Conservation (phyloP, 2,113 vertebrate genomes). For the Ictalurus furcatus region DNA sequence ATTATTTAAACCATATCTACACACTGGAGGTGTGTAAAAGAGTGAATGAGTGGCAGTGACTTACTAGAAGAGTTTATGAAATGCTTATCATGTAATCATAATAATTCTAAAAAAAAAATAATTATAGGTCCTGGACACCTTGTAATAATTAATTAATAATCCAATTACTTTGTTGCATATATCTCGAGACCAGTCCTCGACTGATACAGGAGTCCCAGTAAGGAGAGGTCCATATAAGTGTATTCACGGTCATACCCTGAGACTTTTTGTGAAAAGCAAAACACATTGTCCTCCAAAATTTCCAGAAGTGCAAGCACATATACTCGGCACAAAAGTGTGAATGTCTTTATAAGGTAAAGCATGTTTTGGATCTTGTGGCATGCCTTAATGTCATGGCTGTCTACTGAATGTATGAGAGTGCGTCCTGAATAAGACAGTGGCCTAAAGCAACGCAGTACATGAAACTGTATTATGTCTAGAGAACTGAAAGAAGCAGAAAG, state of each 20-base stretch:
- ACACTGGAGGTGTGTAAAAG: neutral
- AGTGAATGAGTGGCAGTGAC: neutral
- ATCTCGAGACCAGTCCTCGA: too few relatives aligned
- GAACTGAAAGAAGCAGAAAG: conserved; percentile 56
- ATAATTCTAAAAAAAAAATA: neutral
- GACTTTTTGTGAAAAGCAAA: conserved; percentile 5
- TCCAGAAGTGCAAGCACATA: conserved; percentile 18
- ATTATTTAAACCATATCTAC: neutral
- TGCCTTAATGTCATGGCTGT: conserved; percentile 46
- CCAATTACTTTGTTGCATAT: neutral
- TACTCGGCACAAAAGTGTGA: conserved; percentile 54
- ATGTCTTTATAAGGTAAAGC: conserved; percentile 77
- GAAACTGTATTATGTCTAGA: conserved; percentile 31
- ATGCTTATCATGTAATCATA: too few relatives aligned
- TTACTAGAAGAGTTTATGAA: too few relatives aligned
- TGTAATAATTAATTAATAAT: neutral
- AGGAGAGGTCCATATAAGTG: neutral
- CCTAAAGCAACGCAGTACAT: conserved; percentile 27
- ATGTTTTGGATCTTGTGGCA: conserved; percentile 55
- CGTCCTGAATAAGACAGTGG: conserved; percentile 34
- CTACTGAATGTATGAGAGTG: conserved; percentile 48
- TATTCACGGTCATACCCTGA: neutral
- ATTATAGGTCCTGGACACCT: neutral
- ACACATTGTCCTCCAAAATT: neutral
- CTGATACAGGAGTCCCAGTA: neutral